A percentile compares a stretch with the other conserved stretches of the same genome.
Evolutionary conservation across 1,140 invertebrate species (phyloP).

Genomic region (Mya arenaria): DNA sequence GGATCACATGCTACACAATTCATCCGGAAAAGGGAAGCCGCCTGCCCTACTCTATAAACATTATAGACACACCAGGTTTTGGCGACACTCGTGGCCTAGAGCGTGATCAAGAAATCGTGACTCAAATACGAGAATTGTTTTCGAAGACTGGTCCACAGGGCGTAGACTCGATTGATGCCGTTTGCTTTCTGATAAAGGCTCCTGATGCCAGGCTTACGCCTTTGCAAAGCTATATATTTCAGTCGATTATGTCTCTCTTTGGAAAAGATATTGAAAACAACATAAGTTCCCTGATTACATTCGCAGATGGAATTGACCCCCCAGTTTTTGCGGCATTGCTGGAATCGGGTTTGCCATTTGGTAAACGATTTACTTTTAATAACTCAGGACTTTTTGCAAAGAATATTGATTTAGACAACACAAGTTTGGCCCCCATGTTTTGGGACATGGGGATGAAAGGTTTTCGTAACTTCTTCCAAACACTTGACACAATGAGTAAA

Average conservation of each 20-base stretch:
- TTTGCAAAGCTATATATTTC: conserved; percentile 19
- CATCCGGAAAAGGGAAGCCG: conserved; percentile 12
- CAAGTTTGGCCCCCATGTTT: conserved; percentile 42
- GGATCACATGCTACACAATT: conserved; percentile 52
- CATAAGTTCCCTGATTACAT: conserved; percentile 59
- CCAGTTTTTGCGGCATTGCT: conserved; percentile 40
- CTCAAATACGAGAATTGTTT: conserved; percentile 52
- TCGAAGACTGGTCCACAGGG: neutral
- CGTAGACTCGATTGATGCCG: conserved; percentile 54
- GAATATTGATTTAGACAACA: neutral
- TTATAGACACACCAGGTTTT: conserved; percentile 53
- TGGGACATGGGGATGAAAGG: conserved; percentile 51
- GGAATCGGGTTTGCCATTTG: conserved; percentile 48
- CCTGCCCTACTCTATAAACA: conserved; percentile 19
- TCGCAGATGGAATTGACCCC: conserved; percentile 50
- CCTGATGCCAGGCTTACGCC: conserved; percentile 12
- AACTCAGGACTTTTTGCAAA: conserved; percentile 31
- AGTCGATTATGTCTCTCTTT: conserved; percentile 49
- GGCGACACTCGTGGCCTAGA: conserved; percentile 51
- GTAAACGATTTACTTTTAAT: conserved; percentile 35
- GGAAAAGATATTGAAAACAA: conserved; percentile 62
- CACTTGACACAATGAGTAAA: conserved; percentile 2
- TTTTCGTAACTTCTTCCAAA: conserved; percentile 20
- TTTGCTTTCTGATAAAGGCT: conserved; percentile 33
- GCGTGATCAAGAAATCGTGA: conserved; percentile 43